A percentile compares a stretch with the other conserved stretches of the same genome.
phyloP scores from a whole-genome alignment of 2,888 invertebrate species.

The Pteria penguin region DNA sequence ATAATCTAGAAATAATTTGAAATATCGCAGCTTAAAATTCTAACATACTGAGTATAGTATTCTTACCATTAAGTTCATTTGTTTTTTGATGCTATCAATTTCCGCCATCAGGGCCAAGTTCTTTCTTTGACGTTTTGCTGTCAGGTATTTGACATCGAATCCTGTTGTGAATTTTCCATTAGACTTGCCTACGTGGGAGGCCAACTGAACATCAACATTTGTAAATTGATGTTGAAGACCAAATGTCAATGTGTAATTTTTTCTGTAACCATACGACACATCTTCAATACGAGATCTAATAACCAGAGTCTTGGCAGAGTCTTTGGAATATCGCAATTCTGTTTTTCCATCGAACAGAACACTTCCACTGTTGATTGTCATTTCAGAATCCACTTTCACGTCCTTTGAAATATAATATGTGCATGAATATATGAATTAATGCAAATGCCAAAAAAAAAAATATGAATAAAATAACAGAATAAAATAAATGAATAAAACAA shows the following conservation, averaged over 20 bases:
- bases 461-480: too few species aligned
- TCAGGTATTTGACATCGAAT: conserved; percentile 60
- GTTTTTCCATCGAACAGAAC: conserved; percentile 63
- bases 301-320: conserved; percentile 59
- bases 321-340: conserved; percentile 59
- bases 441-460: too few species aligned
- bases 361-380: conserved; percentile 54
- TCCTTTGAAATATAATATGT: conserved; percentile 46
- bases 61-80: conserved; percentile 59
- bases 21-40: too few species aligned
- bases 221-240: conserved; percentile 66
- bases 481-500: too few species aligned
- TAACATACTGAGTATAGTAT: too few species aligned
- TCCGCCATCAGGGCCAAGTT: conserved; percentile 57
- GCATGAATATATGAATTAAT: too few species aligned
- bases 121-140: conserved; percentile 53
- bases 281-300: conserved; percentile 58
- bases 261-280: conserved; percentile 48
- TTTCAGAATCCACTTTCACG: conserved; percentile 57
- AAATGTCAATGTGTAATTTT: conserved; percentile 61
- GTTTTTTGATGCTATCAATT: conserved; percentile 53
- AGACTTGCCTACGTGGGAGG: conserved; percentile 55
- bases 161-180: conserved; percentile 52
- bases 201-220: conserved; percentile 61
- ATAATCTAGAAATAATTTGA: not conserved